phyloP scores from a whole-genome alignment of 1,140 invertebrate species.

The Leptinotarsa lineolata region DNA sequence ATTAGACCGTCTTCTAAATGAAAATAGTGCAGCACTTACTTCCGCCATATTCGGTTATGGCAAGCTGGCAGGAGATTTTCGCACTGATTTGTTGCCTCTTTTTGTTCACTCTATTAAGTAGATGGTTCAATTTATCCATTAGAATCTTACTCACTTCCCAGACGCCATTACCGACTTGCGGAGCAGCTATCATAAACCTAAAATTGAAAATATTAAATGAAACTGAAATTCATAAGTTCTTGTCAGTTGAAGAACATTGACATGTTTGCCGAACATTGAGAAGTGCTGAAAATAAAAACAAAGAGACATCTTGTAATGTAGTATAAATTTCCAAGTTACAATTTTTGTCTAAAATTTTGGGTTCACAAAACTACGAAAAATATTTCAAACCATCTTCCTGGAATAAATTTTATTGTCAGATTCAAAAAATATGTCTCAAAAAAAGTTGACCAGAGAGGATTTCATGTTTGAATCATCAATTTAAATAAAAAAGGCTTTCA shows the following conservation, averaged over 20 bases:
- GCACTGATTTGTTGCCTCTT: constrained; percentile 62
- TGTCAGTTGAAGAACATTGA: too few species aligned
- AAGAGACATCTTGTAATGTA: background rate
- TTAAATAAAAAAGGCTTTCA: too few species aligned
- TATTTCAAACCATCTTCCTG: too few species aligned
- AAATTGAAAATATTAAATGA: constrained; percentile 20
- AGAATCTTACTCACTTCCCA: constrained; percentile 62
- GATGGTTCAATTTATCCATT: constrained; percentile 60
- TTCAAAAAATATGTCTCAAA: too few species aligned
- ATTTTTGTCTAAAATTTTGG: too few species aligned
- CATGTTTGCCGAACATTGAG: too few species aligned
- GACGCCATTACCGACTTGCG: constrained; percentile 62
- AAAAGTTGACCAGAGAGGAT: too few species aligned
- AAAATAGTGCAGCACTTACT: constrained; percentile 54
- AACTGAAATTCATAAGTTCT: background rate
- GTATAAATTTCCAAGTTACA: too few species aligned
- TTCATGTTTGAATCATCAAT: too few species aligned
- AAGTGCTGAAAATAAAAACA: constrained; percentile 11
- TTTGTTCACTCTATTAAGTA: constrained; percentile 60
- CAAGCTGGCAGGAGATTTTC: constrained; percentile 70
- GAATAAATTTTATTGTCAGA: too few species aligned
- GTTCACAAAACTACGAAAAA: too few species aligned
- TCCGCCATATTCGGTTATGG: constrained; percentile 68
- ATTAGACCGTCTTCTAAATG: background rate
- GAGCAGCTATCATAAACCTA: constrained; percentile 65